phyloP scores from a whole-genome alignment of 2,888 invertebrate genomes.

The Idaea aversata region DNA sequence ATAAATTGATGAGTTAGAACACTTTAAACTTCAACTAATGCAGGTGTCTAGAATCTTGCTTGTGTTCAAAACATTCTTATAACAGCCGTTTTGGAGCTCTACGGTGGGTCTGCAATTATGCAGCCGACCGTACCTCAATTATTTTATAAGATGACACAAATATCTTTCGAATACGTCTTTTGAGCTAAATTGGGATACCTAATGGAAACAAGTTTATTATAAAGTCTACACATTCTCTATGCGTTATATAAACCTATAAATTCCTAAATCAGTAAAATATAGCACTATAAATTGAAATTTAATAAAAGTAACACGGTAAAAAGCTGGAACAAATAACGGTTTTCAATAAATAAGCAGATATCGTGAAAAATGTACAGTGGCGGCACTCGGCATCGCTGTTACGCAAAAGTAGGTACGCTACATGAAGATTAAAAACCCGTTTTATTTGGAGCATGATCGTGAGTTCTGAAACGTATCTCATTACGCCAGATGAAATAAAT shows the following conservation, averaged over 20 bases:
- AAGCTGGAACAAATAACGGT: background rate
- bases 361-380: conserved; percentile 34
- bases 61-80: no score
- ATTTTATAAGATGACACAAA: no score
- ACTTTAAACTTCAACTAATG: no score
- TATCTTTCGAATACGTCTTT: no score
- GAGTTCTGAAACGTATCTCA: conserved; percentile 63
- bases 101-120: no score
- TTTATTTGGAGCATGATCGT: conserved; percentile 57
- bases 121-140: no score
- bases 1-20: no score
- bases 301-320: conserved; percentile 10
- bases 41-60: no score
- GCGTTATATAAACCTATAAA: background rate
- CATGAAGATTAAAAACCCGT: conserved; percentile 59
- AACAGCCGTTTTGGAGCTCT: no score
- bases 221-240: background rate
- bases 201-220: no score
- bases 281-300: background rate
- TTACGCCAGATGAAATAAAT: conserved; percentile 71
- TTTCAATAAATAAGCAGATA: conserved; percentile 11
- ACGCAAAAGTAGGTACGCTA: conserved; percentile 55
- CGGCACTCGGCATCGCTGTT: conserved; percentile 40
- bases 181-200: no score
- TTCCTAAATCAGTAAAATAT: background rate